Evolutionary conservation across 2,888 invertebrate species (phyloP).

Genomic region (Sarcophaga variegata): DNA sequence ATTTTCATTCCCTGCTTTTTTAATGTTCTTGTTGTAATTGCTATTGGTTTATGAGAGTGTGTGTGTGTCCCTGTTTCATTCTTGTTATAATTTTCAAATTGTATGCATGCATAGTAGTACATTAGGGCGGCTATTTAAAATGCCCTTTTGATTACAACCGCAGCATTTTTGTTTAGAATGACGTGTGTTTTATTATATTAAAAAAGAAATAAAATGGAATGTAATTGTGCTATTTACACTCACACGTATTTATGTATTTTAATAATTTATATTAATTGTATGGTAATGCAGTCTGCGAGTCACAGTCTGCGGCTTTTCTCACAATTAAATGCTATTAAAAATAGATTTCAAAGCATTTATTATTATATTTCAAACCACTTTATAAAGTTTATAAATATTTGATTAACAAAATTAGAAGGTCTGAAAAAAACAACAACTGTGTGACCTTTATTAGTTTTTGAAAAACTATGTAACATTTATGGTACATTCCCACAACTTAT

Average conservation of each 20-base stretch:
- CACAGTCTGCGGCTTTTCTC: constrained; percentile 4
- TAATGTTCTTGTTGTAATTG: background rate
- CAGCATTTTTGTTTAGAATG: background rate
- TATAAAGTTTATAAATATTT: background rate
- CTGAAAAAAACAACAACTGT: background rate
- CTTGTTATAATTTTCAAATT: background rate
- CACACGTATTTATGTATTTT: background rate
- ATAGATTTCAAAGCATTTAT: too few relatives aligned
- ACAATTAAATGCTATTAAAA: constrained; percentile 25
- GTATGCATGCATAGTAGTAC: background rate
- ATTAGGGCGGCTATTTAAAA: constrained; percentile 13
- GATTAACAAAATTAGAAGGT: background rate
- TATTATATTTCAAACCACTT: constrained; percentile 12
- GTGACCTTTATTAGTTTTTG: background rate
- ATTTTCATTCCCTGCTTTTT: constrained; percentile 1
- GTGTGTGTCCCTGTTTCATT: background rate
- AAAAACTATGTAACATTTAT: background rate
- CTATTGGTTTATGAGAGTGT: background rate
- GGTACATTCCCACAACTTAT: background rate
- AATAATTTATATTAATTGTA: background rate
- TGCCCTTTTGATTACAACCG: background rate
- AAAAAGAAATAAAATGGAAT: background rate
- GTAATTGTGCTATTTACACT: background rate
- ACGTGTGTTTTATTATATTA: background rate
- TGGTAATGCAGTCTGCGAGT: background rate